phyloP scores from a whole-genome alignment of 2,888 invertebrate genomes.

The Dinocampus coccinellae region DNA sequence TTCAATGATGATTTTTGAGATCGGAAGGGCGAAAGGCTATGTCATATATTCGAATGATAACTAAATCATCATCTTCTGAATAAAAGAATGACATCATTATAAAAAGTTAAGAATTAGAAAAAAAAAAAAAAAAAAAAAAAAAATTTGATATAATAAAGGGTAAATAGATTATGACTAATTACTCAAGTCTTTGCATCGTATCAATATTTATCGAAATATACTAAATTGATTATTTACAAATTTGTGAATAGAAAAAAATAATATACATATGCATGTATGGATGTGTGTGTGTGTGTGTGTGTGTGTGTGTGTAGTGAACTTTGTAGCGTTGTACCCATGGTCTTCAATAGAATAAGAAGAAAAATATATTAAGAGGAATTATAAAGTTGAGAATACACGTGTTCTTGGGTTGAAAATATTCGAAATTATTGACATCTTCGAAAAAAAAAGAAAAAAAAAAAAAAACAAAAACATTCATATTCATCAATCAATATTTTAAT shows the following conservation, averaged over 20 bases:
- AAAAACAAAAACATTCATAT: too few relatives aligned
- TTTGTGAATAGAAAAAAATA: background rate
- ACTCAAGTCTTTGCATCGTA: background rate
- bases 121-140: background rate
- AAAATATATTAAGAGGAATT: background rate
- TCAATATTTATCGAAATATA: background rate
- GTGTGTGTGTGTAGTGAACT: conserved; percentile 26
- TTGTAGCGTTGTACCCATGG: conserved; percentile 42
- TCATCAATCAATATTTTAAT: conserved; percentile 41
- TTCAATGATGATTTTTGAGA: background rate
- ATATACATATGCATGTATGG: background rate
- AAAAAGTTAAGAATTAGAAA: too few relatives aligned
- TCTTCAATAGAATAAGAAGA: conserved; percentile 44
- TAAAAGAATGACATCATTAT: conserved; percentile 1
- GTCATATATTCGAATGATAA: background rate
- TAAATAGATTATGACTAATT: conserved; percentile 7
- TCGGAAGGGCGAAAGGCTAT: background rate
- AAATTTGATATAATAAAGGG: background rate
- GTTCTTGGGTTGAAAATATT: background rate
- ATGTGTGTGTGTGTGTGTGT: too few relatives aligned
- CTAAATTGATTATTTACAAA: background rate
- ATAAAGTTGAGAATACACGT: background rate
- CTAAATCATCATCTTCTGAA: background rate
- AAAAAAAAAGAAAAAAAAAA: too few relatives aligned
- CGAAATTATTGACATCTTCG: background rate